phyloP scores from a whole-genome alignment of 2,113 vertebrate genomes.

The Prietella phreatophila region DNA sequence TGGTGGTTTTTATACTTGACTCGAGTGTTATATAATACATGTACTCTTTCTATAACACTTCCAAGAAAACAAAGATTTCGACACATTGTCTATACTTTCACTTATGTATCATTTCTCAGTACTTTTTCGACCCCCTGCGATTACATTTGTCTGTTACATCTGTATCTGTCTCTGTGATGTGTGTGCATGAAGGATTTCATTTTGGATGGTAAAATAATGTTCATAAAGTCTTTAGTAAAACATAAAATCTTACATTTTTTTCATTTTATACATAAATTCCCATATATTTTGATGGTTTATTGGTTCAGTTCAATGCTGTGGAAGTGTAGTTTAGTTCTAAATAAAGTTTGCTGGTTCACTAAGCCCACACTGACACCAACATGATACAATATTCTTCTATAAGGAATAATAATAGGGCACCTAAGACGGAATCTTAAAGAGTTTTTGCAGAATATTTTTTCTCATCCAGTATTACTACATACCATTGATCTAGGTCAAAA shows the following conservation, averaged over 20 bases:
- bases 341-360: background rate
- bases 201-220: no score
- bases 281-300: no score
- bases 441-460: background rate
- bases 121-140: background rate
- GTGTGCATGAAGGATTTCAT: no score
- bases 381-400: background rate
- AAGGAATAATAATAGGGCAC: background rate
- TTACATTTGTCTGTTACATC: background rate
- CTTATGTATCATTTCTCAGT: background rate
- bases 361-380: background rate
- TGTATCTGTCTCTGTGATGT: background rate
- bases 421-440: background rate
- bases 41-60: background rate
- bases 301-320: background rate
- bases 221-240: background rate
- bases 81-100: background rate
- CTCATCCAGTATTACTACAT: background rate
- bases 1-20: background rate
- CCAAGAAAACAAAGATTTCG: background rate
- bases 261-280: background rate
- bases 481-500: background rate
- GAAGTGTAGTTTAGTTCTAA: background rate
- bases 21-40: background rate
- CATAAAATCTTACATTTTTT: background rate